phyloP scores from a whole-genome alignment of 2,888 invertebrate species.

The Tachystola acroxantha region DNA sequence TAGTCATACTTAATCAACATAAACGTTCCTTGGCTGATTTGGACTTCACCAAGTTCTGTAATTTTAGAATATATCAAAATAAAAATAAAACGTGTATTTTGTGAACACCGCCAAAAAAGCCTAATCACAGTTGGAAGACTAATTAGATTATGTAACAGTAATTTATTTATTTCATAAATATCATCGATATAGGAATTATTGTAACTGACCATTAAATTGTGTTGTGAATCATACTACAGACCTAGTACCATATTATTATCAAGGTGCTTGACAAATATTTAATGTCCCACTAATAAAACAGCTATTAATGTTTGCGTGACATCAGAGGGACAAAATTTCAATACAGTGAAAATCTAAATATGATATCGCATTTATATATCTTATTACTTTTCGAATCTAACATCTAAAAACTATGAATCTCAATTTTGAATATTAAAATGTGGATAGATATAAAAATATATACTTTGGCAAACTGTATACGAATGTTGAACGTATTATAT shows the following conservation, averaged over 20 bases:
- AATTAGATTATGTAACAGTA: constrained; percentile 39
- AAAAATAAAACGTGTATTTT: too few relatives aligned
- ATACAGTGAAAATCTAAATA: constrained; percentile 46
- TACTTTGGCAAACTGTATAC: constrained; percentile 66
- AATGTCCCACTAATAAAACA: constrained; percentile 34
- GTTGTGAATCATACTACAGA: constrained; percentile 36
- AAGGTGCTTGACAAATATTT: constrained; percentile 33
- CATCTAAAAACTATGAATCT: constrained; percentile 47
- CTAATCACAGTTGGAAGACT: constrained; percentile 50
- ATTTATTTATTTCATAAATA: constrained; percentile 32
- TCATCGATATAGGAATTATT: constrained; percentile 26
- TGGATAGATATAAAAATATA: constrained; percentile 65
- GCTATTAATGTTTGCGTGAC: constrained; percentile 21
- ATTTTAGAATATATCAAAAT: too few relatives aligned
- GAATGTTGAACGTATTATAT: constrained; percentile 40
- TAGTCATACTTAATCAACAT: constrained; percentile 4
- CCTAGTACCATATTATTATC: constrained; percentile 46
- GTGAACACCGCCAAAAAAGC: constrained; percentile 28
- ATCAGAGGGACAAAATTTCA: constrained; percentile 31
- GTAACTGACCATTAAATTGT: constrained; percentile 51
- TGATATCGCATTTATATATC: constrained; percentile 34
- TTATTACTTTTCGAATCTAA: constrained; percentile 34
- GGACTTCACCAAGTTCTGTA: too few relatives aligned
- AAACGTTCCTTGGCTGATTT: too few relatives aligned
- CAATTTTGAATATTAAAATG: constrained; percentile 66